Conservation (phyloP, 2,113 vertebrate species). For the Melanotaenia duboulayi region DNA sequence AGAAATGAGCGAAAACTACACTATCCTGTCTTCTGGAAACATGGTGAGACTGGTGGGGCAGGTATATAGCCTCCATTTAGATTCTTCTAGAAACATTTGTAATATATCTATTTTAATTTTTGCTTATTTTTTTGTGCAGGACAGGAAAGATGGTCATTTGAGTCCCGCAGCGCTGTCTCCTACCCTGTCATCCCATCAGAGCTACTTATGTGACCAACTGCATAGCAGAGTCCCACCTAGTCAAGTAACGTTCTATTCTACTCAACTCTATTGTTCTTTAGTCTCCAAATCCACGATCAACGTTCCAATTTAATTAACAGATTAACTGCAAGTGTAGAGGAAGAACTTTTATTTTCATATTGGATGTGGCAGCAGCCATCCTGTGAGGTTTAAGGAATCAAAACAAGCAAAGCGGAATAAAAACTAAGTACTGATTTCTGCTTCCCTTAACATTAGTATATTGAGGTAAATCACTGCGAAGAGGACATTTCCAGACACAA, state of each 20-base stretch:
- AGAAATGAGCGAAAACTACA: conserved; percentile 53
- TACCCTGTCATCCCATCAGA: conserved; percentile 25
- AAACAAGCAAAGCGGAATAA: no score
- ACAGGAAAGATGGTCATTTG: conserved; percentile 34
- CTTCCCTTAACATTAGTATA: neutral
- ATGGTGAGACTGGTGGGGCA: conserved; percentile 62
- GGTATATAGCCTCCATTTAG: neutral
- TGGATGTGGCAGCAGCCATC: no score
- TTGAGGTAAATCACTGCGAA: neutral
- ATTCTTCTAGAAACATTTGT: neutral
- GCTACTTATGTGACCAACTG: conserved; percentile 54
- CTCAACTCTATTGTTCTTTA: neutral
- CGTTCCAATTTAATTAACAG: neutral
- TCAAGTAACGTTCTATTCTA: conserved; percentile 45
- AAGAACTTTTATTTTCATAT: no score
- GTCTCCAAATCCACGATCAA: neutral
- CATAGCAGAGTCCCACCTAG: conserved; percentile 47
- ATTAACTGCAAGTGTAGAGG: neutral
- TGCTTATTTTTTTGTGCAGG: conserved; percentile 55
- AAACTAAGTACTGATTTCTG: neutral
- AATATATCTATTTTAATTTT: conserved; percentile 7
- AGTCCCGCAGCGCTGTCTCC: conserved; percentile 39
- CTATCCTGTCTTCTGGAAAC: conserved; percentile 54
- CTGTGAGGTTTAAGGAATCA: no score
- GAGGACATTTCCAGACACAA: neutral